A percentile compares a stretch with the other conserved stretches of the same genome.
phyloP scores from a whole-genome alignment of 2,888 invertebrate species.

The Drosophila nigricruria region DNA sequence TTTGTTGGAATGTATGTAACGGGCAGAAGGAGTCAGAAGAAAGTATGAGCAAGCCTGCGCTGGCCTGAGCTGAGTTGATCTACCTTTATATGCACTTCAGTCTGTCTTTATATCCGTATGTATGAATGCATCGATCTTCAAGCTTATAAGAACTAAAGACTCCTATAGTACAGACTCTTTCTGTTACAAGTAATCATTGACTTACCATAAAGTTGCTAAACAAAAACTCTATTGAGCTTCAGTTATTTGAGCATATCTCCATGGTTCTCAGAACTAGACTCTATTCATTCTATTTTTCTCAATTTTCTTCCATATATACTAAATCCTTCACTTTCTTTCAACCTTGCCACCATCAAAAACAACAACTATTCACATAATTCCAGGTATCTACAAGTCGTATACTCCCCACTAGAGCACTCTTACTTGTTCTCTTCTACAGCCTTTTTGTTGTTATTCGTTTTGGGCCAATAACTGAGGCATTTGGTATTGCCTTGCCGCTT shows the following conservation, averaged over 20 bases:
- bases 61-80: neutral
- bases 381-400: neutral
- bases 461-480: slow-evolving; percentile 68
- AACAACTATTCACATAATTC: neutral
- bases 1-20: neutral
- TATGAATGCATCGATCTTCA: neutral
- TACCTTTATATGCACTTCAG: neutral
- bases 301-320: too few relatives aligned
- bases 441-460: slow-evolving; percentile 38
- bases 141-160: neutral
- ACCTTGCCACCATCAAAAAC: too few relatives aligned
- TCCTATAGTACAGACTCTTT: neutral
- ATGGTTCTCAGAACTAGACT: too few relatives aligned
- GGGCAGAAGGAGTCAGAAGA: too few relatives aligned
- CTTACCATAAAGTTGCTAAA: too few relatives aligned
- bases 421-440: slow-evolving; percentile 5
- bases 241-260: too few relatives aligned
- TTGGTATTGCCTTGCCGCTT: slow-evolving; percentile 73
- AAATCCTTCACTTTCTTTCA: neutral
- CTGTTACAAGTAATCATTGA: too few relatives aligned
- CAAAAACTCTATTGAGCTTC: too few relatives aligned
- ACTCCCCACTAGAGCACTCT: neutral
- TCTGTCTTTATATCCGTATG: neutral
- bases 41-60: too few relatives aligned
- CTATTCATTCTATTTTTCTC: too few relatives aligned